These are phyloP conservation scores for Haliclona indistincta DNA, from an alignment of 37 sponge, comb jelly and placozoan species.

Conservation along the genomic window DNA sequence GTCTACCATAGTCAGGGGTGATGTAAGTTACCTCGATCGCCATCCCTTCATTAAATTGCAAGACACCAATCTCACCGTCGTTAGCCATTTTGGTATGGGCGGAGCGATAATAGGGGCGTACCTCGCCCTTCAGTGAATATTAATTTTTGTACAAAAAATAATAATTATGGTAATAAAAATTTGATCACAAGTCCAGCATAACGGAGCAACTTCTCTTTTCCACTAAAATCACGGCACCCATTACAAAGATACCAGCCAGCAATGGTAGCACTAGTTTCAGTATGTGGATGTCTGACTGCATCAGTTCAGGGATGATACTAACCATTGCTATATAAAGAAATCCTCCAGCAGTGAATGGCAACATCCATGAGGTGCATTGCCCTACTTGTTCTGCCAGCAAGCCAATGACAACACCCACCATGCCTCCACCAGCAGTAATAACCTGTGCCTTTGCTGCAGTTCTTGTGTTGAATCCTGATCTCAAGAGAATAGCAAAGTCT, in stretches of 20 bases:
- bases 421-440: constrained; percentile 76
- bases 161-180: too few species aligned
- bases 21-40: constrained; percentile 7
- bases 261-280: constrained; percentile 10
- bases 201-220: constrained; percentile 58
- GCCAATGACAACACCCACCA: constrained; percentile 77
- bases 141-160: too few species aligned
- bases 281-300: constrained; percentile 6
- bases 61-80: too few species aligned
- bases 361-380: constrained; percentile 68
- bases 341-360: constrained; percentile 93
- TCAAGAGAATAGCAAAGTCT: constrained; percentile 91
- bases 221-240: constrained; percentile 74
- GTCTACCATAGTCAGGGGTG: constrained; percentile 1
- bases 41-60: too few species aligned
- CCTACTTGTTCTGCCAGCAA: constrained; percentile 69
- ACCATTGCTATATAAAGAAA: constrained; percentile 86
- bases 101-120: too few species aligned
- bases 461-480: constrained; percentile 72
- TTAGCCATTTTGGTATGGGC: too few species aligned
- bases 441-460: constrained; percentile 84
- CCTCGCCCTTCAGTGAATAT: too few species aligned
- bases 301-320: constrained; percentile 68
- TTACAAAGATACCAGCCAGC: constrained; percentile 46
- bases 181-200: constrained; percentile 34